Percentiles rank a stretch among this genome's conserved stretches.
phyloP scores from a whole-genome alignment of 2,888 invertebrate genomes.

The Eledone cirrhosa region DNA sequence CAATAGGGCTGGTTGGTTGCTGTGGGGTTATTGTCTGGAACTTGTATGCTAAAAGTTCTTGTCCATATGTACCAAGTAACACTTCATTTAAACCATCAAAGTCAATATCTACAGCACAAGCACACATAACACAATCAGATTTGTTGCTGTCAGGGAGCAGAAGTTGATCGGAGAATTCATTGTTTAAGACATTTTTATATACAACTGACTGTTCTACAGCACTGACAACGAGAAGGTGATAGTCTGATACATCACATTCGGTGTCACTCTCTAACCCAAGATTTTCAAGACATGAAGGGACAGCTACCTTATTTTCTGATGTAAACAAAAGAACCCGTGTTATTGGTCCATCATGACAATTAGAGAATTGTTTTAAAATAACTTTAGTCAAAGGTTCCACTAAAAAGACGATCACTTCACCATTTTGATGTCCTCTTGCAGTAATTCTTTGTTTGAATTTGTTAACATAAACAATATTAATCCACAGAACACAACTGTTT shows the following conservation, averaged over 20 bases:
- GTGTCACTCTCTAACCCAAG: not conserved
- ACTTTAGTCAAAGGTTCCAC: conserved; percentile 68
- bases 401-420: conserved; percentile 71
- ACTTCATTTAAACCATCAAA: conserved; percentile 78
- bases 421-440: conserved; percentile 74
- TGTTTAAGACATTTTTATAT: conserved; percentile 69
- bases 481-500: conserved; percentile 66
- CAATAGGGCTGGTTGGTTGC: not conserved
- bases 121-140: conserved; percentile 73
- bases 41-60: conserved; percentile 66
- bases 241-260: conserved; percentile 47
- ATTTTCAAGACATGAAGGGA: conserved; percentile 49
- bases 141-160: conserved; percentile 69
- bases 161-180: conserved; percentile 56
- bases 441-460: conserved; percentile 70
- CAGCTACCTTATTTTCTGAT: conserved; percentile 45
- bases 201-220: conserved; percentile 72
- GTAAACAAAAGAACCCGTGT: conserved; percentile 71
- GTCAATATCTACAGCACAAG: conserved; percentile 75
- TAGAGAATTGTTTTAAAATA: conserved; percentile 68
- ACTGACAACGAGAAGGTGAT: conserved; percentile 73
- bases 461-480: conserved; percentile 55
- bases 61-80: conserved; percentile 76
- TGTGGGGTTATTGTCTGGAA: conserved; percentile 29
- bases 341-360: conserved; percentile 71